Percentiles rank a stretch among this genome's conserved stretches.
Conservation (phyloP, 2,113 vertebrate species). For the Nycticryphes semicollaris region DNA sequence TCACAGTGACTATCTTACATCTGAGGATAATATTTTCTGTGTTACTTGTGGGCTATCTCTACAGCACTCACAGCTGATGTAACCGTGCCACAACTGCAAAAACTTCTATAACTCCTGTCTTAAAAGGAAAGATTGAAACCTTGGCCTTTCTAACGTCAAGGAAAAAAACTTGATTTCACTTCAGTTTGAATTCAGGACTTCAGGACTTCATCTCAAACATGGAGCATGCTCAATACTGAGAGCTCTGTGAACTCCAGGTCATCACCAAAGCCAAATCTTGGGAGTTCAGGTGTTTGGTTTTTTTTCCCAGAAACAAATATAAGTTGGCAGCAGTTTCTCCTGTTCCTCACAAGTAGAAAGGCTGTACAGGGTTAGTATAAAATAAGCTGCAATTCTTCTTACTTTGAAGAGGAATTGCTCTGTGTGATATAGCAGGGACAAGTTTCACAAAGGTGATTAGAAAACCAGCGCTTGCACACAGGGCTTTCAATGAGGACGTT, state of each 20-base stretch:
- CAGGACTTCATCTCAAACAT: background rate
- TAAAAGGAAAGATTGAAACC: slow-evolving; percentile 8
- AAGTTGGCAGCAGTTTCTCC: background rate
- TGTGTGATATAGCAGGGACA: background rate
- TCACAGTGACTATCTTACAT: background rate
- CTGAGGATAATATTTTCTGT: background rate
- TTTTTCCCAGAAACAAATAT: background rate
- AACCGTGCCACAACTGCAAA: background rate
- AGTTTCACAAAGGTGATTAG: slow-evolving; percentile 27
- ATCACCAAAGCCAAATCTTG: background rate
- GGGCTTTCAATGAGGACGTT: background rate
- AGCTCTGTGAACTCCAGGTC: slow-evolving; percentile 16
- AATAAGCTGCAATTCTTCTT: background rate
- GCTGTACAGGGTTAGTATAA: background rate
- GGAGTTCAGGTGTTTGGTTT: background rate
- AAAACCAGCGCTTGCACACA: slow-evolving; percentile 10
- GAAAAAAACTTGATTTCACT: slow-evolving; percentile 1
- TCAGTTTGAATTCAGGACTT: slow-evolving; percentile 9
- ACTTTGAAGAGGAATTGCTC: slow-evolving; percentile 2
- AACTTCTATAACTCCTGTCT: background rate
- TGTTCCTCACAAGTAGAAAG: background rate
- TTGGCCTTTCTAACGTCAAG: background rate
- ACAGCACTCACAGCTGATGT: background rate
- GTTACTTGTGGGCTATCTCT: background rate
- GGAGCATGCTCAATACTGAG: background rate